phyloP scores from a whole-genome alignment of 1,140 invertebrate genomes.

The Drosophila sucinea region DNA sequence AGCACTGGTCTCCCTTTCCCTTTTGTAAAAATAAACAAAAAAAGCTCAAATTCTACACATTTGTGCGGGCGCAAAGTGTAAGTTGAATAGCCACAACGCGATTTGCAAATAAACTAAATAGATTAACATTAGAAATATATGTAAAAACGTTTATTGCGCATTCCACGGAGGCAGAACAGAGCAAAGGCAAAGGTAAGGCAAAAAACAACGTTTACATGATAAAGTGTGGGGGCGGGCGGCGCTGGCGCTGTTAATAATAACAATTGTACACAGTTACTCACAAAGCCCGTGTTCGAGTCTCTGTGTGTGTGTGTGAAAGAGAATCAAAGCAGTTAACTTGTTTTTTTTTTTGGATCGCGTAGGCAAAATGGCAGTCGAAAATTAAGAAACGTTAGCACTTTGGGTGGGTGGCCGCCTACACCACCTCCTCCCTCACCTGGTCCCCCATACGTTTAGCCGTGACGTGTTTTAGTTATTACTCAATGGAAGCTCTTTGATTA shows the following conservation, averaged over 20 bases:
- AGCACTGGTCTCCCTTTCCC: slow-evolving; percentile 33
- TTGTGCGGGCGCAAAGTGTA: slow-evolving; percentile 70
- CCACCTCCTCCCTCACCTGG: not conserved
- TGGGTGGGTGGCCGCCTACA: slow-evolving; percentile 47
- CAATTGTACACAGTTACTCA: slow-evolving; percentile 60
- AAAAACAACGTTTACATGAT: slow-evolving; percentile 52
- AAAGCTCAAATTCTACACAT: slow-evolving; percentile 45
- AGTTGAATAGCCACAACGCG: slow-evolving; percentile 4
- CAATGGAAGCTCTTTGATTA: slow-evolving; percentile 37
- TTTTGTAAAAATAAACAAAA: slow-evolving; percentile 27
- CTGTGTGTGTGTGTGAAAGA: not conserved
- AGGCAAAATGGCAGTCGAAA: slow-evolving; percentile 70
- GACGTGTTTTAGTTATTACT: slow-evolving; percentile 42
- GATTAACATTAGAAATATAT: slow-evolving; percentile 50
- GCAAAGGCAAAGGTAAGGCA: slow-evolving; percentile 62
- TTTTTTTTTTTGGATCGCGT: slow-evolving; percentile 54
- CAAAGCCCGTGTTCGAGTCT: not conserved
- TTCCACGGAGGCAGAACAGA: slow-evolving; percentile 61
- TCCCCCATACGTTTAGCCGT: not conserved
- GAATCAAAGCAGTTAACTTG: slow-evolving; percentile 34
- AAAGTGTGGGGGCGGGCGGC: slow-evolving; percentile 43
- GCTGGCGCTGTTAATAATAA: slow-evolving; percentile 67
- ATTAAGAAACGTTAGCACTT: slow-evolving; percentile 39
- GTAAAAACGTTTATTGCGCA: slow-evolving; percentile 64
- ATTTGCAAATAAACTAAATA: slow-evolving; percentile 31